A percentile compares a stretch with the other conserved stretches of the same genome.
These are phyloP conservation scores for Philereme transversata DNA, from an alignment of 2,888 invertebrate species.

Conservation along the genomic window DNA sequence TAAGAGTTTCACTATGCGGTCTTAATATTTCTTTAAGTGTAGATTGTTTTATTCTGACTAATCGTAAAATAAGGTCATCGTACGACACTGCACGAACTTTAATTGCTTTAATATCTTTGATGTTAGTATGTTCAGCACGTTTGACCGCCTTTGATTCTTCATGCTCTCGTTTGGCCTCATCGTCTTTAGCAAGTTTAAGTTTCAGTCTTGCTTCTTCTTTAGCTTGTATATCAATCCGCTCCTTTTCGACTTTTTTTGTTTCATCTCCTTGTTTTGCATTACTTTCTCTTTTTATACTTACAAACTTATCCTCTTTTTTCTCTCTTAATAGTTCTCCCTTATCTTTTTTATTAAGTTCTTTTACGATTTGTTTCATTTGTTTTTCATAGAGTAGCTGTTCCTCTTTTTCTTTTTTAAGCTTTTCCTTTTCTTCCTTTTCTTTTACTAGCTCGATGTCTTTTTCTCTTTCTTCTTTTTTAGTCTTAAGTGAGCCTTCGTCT, in stretches of 20 bases:
- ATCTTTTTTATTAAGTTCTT: constrained; percentile 4
- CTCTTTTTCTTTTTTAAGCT: constrained; percentile 29
- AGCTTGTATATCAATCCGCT: constrained; percentile 6
- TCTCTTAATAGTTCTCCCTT: background rate
- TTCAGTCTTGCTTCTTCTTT: constrained; percentile 10
- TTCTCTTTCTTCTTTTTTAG: constrained; percentile 31
- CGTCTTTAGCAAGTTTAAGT: constrained; percentile 32
- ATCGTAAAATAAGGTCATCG: constrained; percentile 48
- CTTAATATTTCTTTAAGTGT: background rate
- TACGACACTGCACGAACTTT: constrained; percentile 43
- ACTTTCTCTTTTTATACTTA: background rate
- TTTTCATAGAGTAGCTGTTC: constrained; percentile 18
- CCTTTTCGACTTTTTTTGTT: constrained; percentile 1
- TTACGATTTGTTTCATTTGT: constrained; percentile 15
- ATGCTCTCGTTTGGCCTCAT: constrained; percentile 5
- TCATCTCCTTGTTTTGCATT: constrained; percentile 1
- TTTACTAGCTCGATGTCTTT: background rate
- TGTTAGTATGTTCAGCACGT: constrained; percentile 3
- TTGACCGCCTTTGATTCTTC: constrained; percentile 10
- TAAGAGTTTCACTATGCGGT: too few relatives aligned
- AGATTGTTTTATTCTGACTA: constrained; percentile 50
- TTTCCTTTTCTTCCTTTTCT: constrained; percentile 30
- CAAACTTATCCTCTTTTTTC: too few relatives aligned
- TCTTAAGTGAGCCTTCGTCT: constrained; percentile 16
- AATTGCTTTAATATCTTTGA: constrained; percentile 38